Evolutionary conservation across 2,797 vertebrate species (phyloP).

Genomic region (Sebastes kiyomatsui): DNA sequence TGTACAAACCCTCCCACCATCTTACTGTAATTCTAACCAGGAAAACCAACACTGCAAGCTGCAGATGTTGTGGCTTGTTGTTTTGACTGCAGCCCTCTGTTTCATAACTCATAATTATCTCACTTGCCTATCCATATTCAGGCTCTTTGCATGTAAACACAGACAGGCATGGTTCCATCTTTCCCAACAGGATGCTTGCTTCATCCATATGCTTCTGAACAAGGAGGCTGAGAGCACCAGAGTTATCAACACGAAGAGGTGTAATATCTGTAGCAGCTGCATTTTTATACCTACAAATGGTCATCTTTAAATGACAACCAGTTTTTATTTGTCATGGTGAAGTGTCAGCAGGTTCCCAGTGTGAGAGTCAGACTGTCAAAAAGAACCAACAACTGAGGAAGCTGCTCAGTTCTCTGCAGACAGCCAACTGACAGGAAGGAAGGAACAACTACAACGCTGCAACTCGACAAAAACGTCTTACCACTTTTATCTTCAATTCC

Average conservation of each 20-base stretch:
- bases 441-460: slow-evolving; percentile 40
- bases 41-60: slow-evolving; percentile 32
- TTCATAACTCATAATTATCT: slow-evolving; percentile 71
- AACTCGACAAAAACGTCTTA: not conserved
- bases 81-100: slow-evolving; percentile 66
- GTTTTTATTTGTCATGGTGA: slow-evolving; percentile 14
- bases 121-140: slow-evolving; percentile 33
- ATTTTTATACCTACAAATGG: not conserved
- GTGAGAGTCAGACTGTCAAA: slow-evolving; percentile 27
- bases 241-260: not conserved
- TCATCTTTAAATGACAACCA: not conserved
- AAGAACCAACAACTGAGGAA: slow-evolving; percentile 63
- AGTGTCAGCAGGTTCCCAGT: slow-evolving; percentile 11
- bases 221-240: not conserved
- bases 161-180: slow-evolving; percentile 18
- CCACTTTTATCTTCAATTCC: slow-evolving; percentile 47
- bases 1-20: slow-evolving; percentile 31
- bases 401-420: slow-evolving; percentile 53
- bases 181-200: slow-evolving; percentile 57
- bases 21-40: slow-evolving; percentile 32
- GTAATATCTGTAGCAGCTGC: not conserved
- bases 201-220: slow-evolving; percentile 33
- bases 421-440: slow-evolving; percentile 79
- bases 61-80: slow-evolving; percentile 62
- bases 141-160: slow-evolving; percentile 40